A percentile compares a stretch with the other conserved stretches of the same genome.
Evolutionary conservation across 2,113 vertebrate genomes (phyloP).

Genomic region (Marcusenius ussheri): DNA sequence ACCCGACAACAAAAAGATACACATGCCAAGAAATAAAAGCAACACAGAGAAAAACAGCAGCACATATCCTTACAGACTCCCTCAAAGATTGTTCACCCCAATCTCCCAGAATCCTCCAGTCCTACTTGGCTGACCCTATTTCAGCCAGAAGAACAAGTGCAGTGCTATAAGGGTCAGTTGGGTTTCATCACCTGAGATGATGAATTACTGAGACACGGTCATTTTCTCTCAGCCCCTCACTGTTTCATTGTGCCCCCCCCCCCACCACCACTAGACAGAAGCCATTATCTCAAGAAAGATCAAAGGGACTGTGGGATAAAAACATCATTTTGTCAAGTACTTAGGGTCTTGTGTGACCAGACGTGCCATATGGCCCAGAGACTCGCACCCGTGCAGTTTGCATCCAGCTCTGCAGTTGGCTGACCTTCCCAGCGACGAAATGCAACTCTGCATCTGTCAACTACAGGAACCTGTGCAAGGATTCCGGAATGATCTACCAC

Average conservation of each 20-base stretch:
- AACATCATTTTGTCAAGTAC: neutral
- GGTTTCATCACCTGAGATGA: neutral
- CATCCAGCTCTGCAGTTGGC: neutral
- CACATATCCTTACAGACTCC: neutral
- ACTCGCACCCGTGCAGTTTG: neutral
- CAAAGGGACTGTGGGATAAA: neutral
- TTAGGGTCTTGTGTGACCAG: neutral
- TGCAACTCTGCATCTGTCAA: neutral
- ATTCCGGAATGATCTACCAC: neutral
- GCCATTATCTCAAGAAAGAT: conserved; percentile 1
- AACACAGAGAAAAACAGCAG: neutral
- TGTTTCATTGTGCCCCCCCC: neutral
- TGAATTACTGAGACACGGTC: neutral
- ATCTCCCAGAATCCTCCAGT: neutral
- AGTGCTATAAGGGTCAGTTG: neutral
- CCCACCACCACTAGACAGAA: neutral
- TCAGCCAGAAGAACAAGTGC: neutral
- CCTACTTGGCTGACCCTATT: neutral
- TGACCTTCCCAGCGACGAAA: neutral
- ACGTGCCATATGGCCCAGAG: neutral
- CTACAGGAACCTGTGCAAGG: neutral
- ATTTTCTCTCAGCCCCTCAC: neutral
- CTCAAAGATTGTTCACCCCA: neutral
- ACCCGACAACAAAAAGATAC: neutral
- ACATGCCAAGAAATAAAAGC: neutral